A percentile compares a stretch with the other conserved stretches of the same genome.
phyloP scores from a whole-genome alignment of 2,113 vertebrate species.

The Odocoileus virginianus region DNA sequence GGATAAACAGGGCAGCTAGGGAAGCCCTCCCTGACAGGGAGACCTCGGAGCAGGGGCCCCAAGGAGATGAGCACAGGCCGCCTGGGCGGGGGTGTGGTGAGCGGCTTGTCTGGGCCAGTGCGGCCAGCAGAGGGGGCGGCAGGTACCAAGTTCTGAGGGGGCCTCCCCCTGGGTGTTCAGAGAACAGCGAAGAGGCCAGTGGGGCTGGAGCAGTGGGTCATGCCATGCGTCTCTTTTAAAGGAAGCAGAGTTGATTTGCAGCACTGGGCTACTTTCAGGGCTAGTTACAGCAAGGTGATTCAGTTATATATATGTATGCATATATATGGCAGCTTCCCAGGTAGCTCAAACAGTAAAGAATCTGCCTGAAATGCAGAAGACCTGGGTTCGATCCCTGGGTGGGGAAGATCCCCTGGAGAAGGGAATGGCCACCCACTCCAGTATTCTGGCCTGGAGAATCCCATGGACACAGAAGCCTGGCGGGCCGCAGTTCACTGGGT shows the following conservation, averaged over 20 bases:
- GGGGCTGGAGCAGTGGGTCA: background rate
- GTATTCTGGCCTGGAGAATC: background rate
- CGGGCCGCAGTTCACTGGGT: background rate
- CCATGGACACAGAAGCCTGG: background rate
- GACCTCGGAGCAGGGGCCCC: background rate
- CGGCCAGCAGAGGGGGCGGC: background rate
- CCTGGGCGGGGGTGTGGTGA: accelerated
- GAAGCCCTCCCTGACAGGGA: background rate
- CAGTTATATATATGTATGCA: accelerated
- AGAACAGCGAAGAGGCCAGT: background rate
- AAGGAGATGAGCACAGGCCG: background rate
- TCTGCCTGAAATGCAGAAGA: background rate
- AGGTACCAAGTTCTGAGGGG: background rate
- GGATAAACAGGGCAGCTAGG: background rate
- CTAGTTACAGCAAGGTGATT: accelerated
- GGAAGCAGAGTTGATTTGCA: background rate
- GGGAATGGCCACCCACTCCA: background rate
- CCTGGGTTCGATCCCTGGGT: background rate
- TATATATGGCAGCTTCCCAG: background rate
- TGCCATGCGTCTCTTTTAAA: background rate
- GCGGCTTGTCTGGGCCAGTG: background rate
- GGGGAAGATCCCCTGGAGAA: background rate
- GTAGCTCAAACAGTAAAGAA: background rate
- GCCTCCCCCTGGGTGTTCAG: background rate
- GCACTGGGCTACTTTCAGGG: background rate